Base-by-base conservation (phyloP, 2,888 invertebrate species). In the Serrognathus titanus region DNA sequence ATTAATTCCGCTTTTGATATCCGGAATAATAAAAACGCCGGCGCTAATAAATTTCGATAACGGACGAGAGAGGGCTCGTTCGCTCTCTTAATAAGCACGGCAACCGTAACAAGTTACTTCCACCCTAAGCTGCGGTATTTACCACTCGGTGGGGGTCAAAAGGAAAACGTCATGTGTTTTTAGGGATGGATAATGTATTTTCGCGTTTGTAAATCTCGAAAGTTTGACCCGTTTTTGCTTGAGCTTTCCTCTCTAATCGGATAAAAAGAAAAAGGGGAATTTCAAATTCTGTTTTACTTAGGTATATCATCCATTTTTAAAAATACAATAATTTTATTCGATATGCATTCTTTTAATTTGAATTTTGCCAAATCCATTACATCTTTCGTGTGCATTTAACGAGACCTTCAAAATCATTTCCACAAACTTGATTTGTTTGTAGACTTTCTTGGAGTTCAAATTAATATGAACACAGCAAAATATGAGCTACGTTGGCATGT, bases 101-200 rank as follows among this genome's bases (percentile, higher is more conserved):
- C 47, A 55, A 45, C 57, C 45, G 53, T 57, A 55, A 55, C 60
- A 56, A 57, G 49, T 60, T 57, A 55, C 54, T 60, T 60, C 55
- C 60, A 31, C 59, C 60, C 60, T 57, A 58, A 58, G 58, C 55
- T 55, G 43, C 47, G 52, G 53, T 58, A 58, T 56, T 61, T 58
- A 58, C 56, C 56, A 51, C 61, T 55, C 56, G 53, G 61, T 31
- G 58, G 58, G 61, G 58, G 58, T 58, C 58, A 54, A 56, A 55
- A 58, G 58, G 53, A 55, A 58, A 58, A 39, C 58, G 58, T 51
- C 58, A 58, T 58, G 56, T 61, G 58, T 53, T 43, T 43, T 43
- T 20, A 13, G 16, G 16, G 13, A 43, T 20, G 43, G 10, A 9
- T 9, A 11, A 43, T 43, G 20, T 16, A 16, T 43, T 11, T 43